A percentile compares a stretch with the other conserved stretches of the same genome.
Conservation (phyloP, 35 echinoderm and acorn worm genomes). For the Holothuria glaberrima region DNA sequence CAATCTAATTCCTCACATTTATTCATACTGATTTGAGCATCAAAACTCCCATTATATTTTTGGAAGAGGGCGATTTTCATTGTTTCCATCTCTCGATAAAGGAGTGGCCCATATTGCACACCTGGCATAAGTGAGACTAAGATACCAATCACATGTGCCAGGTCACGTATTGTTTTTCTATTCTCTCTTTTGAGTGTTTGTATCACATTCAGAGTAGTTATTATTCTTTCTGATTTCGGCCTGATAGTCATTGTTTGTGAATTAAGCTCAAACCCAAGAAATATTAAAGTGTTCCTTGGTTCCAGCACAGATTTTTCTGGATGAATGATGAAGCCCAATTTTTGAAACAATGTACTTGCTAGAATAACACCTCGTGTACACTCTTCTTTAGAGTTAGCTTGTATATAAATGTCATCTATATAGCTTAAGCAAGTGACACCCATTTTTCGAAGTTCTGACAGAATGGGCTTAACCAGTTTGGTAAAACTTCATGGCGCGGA, state of each 20-base stretch:
- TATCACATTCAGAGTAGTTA: background rate
- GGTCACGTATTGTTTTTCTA: constrained; percentile 28
- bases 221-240: background rate
- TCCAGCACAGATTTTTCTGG: constrained; percentile 42
- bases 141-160: constrained; percentile 54
- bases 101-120: constrained; percentile 49
- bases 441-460: too few species aligned
- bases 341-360: background rate
- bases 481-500: background rate
- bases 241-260: constrained; percentile 43
- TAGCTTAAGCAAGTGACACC: too few species aligned
- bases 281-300: constrained; percentile 6
- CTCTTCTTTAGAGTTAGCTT: constrained; percentile 3
- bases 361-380: background rate
- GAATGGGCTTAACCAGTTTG: too few species aligned
- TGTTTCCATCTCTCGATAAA: constrained; percentile 56
- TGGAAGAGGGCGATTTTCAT: constrained; percentile 1
- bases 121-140: constrained; percentile 48
- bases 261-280: constrained; percentile 65
- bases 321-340: constrained; percentile 63
- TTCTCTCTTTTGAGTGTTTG: constrained; percentile 1
- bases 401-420: constrained; percentile 69
- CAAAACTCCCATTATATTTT: too few species aligned
- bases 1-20: too few species aligned
- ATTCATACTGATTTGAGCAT: too few species aligned